Percentiles rank a stretch among this genome's conserved stretches.
Evolutionary conservation across 92 coral and sea anemone genomes (phyloP).

Genomic region (Paramuricea clavata): DNA sequence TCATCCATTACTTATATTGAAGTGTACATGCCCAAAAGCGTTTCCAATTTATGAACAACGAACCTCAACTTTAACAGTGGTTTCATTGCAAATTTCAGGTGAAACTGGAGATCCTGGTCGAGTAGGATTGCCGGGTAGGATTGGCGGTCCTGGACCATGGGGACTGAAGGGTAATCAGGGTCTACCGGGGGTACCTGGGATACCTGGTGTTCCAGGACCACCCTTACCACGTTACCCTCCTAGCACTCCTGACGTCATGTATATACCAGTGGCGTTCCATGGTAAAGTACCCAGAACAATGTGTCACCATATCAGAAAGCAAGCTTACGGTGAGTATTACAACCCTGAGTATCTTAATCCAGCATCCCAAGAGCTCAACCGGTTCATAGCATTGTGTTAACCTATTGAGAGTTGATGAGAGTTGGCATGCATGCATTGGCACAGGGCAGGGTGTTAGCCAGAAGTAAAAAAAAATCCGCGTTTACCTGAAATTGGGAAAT

Average conservation of each 20-base stretch:
- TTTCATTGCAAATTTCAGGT: not conserved
- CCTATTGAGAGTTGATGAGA: no score
- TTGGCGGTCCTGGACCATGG: not conserved
- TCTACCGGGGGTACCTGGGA: not conserved
- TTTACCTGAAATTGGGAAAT: no score
- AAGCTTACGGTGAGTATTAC: constrained; percentile 31
- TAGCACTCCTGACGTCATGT: not conserved
- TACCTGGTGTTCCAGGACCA: constrained; percentile 25
- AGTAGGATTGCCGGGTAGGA: not conserved
- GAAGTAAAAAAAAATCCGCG: no score
- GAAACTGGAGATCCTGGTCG: not conserved
- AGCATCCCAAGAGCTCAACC: no score
- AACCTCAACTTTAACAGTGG: no score
- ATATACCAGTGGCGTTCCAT: not conserved
- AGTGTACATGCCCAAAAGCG: no score
- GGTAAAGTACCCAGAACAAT: constrained; percentile 24
- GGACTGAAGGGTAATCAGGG: constrained; percentile 6
- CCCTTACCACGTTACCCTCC: constrained; percentile 28
- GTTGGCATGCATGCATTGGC: no score
- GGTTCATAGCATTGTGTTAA: not conserved
- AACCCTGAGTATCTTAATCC: not conserved
- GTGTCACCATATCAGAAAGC: constrained; percentile 15
- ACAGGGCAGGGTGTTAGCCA: no score
- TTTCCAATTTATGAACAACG: no score
- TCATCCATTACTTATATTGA: no score